A percentile compares a stretch with the other conserved stretches of the same genome.
phyloP scores from a whole-genome alignment of 2,797 vertebrate species.

The Anabacerthia variegaticeps region DNA sequence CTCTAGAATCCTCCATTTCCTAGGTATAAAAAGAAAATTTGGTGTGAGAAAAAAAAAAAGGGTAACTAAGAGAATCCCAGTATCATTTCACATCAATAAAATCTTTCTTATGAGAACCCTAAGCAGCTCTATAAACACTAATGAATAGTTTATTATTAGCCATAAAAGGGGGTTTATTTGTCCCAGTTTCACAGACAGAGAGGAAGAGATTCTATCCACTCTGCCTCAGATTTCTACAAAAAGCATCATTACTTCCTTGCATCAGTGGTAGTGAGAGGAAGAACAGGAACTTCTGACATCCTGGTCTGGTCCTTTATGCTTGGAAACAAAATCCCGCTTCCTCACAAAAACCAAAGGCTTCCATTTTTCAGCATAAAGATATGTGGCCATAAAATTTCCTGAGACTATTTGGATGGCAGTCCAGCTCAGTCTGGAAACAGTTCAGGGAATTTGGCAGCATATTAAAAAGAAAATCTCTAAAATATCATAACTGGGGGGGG shows the following conservation, averaged over 20 bases:
- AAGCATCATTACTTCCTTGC: not conserved
- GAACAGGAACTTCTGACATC: not conserved
- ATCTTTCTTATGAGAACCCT: not conserved
- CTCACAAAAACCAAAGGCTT: not conserved
- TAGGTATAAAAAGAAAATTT: not conserved
- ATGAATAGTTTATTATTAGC: not conserved
- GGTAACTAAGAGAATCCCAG: not conserved
- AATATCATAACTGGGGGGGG: not conserved
- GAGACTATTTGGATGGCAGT: not conserved
- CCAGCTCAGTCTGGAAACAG: not conserved
- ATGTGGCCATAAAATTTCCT: not conserved
- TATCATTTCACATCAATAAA: not conserved
- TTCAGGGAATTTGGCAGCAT: not conserved
- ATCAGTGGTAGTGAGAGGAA: not conserved
- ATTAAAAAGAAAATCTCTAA: not conserved
- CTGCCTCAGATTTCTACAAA: not conserved
- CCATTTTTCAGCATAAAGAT: not conserved
- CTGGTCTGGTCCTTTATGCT: not conserved
- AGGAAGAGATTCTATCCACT: not conserved
- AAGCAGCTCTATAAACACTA: not conserved
- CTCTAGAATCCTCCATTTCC: not conserved
- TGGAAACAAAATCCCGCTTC: not conserved
- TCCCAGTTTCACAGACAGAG: not conserved
- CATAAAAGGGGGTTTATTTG: not conserved
- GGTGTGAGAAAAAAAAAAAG: not conserved